Conservation (phyloP, 2,797 vertebrate species). For the Chiroxiphia lanceolata region DNA sequence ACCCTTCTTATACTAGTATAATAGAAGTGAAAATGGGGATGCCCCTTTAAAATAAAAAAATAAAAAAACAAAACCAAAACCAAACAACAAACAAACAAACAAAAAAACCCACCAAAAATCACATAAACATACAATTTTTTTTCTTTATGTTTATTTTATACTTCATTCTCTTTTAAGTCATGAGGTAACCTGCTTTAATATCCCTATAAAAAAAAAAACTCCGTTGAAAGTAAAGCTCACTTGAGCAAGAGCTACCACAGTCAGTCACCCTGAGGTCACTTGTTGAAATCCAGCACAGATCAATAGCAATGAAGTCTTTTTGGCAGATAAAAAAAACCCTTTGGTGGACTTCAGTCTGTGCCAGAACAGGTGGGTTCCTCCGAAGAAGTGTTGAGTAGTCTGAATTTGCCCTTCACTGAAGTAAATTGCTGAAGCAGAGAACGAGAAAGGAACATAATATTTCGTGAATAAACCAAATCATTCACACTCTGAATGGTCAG, state of each 20-base stretch:
- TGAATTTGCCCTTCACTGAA: background rate
- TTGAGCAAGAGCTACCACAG: background rate
- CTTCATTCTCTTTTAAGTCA: background rate
- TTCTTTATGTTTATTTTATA: background rate
- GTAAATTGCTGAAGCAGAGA: background rate
- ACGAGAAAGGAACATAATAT: background rate
- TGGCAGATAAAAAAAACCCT: background rate
- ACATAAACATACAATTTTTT: background rate
- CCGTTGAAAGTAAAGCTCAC: background rate
- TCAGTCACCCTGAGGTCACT: background rate
- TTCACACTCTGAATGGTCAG: background rate
- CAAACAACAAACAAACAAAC: too few relatives aligned
- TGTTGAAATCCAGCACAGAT: background rate
- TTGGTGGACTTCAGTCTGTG: background rate
- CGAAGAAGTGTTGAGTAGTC: background rate
- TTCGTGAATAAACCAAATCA: background rate
- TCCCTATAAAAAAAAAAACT: background rate
- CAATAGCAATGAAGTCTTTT: background rate
- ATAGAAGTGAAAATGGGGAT: background rate
- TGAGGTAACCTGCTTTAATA: background rate
- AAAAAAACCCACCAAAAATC: background rate
- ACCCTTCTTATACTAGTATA: rapidly evolving
- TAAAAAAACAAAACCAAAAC: too few relatives aligned
- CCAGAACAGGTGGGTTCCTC: background rate
- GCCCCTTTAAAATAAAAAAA: background rate